Conservation (phyloP, 1,140 invertebrate genomes). For the Galleria mellonella region DNA sequence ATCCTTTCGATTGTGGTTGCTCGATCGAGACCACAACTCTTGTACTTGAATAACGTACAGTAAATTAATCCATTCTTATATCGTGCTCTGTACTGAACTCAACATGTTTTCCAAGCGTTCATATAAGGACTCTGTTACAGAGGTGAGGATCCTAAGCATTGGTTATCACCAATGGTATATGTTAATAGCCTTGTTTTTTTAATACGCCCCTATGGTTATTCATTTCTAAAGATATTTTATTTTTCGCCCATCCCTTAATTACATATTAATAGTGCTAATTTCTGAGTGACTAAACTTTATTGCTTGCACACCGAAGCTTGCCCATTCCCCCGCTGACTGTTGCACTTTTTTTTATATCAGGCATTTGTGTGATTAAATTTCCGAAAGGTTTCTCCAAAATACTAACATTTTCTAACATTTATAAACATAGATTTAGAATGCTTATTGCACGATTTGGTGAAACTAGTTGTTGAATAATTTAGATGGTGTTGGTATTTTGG, state of each 20-base stretch:
- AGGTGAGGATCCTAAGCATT: slow-evolving; percentile 41
- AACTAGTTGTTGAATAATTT: slow-evolving; percentile 33
- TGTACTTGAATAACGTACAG: slow-evolving; percentile 22
- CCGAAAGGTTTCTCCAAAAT: slow-evolving; percentile 61
- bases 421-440: slow-evolving; percentile 10
- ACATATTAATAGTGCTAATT: neutral
- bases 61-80: slow-evolving; percentile 53
- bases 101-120: slow-evolving; percentile 67
- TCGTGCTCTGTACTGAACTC: slow-evolving; percentile 35
- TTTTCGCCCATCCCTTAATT: too few species aligned
- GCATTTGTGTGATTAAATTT: slow-evolving; percentile 26
- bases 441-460: slow-evolving; percentile 40
- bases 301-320: slow-evolving; percentile 36
- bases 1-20: slow-evolving; percentile 24
- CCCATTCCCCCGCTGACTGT: slow-evolving; percentile 30
- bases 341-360: slow-evolving; percentile 25
- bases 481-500: slow-evolving; percentile 74
- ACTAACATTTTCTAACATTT: slow-evolving; percentile 64
- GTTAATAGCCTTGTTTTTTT: too few species aligned
- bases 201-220: too few species aligned
- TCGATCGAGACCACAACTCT: slow-evolving; percentile 33
- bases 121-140: slow-evolving; percentile 42
- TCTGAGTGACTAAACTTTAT: slow-evolving; percentile 29
- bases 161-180: too few species aligned
- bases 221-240: too few species aligned